Conservation (phyloP, 2,888 invertebrate genomes). For the Dryocosmus kuriphilus region DNA sequence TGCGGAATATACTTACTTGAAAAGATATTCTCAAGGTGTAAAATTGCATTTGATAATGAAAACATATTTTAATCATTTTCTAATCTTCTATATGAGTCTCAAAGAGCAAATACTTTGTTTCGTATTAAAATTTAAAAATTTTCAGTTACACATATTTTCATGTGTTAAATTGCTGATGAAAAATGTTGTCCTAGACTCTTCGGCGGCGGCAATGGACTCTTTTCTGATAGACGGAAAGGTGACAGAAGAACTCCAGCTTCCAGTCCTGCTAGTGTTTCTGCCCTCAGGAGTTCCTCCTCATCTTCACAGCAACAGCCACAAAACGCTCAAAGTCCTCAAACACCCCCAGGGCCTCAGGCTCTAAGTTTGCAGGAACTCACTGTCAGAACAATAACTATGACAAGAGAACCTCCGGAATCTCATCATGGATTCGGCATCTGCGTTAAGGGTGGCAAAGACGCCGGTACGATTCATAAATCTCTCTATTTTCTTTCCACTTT, state of each 20-base stretch:
- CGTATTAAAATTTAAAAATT: no score
- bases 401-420: slow-evolving; percentile 88
- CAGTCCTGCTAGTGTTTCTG: slow-evolving; percentile 82
- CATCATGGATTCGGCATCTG: slow-evolving; percentile 93
- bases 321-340: slow-evolving; percentile 77
- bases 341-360: slow-evolving; percentile 79
- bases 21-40: no score
- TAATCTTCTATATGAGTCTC: no score
- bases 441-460: slow-evolving; percentile 94
- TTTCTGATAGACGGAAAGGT: slow-evolving; percentile 77
- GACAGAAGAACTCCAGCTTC: slow-evolving; percentile 89
- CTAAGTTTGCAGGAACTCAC: slow-evolving; percentile 85
- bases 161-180: not conserved
- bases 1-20: no score
- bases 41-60: no score
- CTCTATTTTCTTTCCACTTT: not conserved
- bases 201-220: slow-evolving; percentile 66
- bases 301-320: slow-evolving; percentile 52
- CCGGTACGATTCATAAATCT: slow-evolving; percentile 80
- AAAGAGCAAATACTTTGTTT: no score
- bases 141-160: no score
- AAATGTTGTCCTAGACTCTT: slow-evolving; percentile 72
- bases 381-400: slow-evolving; percentile 92
- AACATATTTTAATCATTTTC: no score
- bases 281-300: slow-evolving; percentile 64